phyloP scores from a whole-genome alignment of 1,140 invertebrate species.

The Harlomillsia oculata region DNA sequence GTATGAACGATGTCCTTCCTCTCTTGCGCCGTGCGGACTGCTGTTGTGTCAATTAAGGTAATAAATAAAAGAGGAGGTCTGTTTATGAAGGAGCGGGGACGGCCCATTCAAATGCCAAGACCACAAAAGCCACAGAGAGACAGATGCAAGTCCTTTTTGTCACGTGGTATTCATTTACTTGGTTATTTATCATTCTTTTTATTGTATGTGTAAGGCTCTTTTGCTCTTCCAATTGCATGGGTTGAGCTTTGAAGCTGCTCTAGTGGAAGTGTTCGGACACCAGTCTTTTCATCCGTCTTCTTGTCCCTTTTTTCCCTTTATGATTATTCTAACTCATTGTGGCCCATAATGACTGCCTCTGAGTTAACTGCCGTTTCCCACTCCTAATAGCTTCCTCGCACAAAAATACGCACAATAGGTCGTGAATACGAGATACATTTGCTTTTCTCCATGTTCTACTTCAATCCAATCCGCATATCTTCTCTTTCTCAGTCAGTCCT shows the following conservation, averaged over 20 bases:
- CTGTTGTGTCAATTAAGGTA: conserved; percentile 36
- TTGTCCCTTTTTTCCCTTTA: no score
- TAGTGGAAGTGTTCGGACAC: conserved; percentile 10
- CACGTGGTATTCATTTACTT: conserved; percentile 31
- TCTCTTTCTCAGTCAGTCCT: no score
- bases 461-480: no score
- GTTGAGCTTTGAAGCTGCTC: conserved; percentile 19
- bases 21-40: conserved; percentile 1
- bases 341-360: no score
- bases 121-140: conserved; percentile 33
- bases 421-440: no score
- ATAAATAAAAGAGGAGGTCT: conserved; percentile 36
- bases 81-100: conserved; percentile 33
- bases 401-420: no score
- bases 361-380: no score
- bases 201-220: conserved; percentile 25
- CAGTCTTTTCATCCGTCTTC: conserved; percentile 1
- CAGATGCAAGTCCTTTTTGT: conserved; percentile 32
- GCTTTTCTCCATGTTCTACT: no score
- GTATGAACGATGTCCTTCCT: conserved; percentile 8
- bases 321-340: no score
- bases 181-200: conserved; percentile 34
- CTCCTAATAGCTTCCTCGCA: no score
- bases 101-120: conserved; percentile 31
- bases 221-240: conserved; percentile 29